These are phyloP conservation scores for Rhopalosiphum nymphaeae DNA, from an alignment of 2,888 invertebrate genomes.

Conservation along the genomic window DNA sequence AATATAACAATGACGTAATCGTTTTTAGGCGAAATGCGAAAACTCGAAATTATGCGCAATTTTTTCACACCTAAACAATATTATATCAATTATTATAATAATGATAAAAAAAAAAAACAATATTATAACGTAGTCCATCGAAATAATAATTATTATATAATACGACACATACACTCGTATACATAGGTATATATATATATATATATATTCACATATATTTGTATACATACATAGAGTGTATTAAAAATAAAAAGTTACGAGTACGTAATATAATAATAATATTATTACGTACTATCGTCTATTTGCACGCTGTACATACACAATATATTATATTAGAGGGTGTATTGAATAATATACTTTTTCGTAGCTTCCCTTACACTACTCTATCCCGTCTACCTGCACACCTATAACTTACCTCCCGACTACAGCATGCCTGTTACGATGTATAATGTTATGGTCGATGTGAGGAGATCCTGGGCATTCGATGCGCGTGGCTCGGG, in stretches of 20 bases:
- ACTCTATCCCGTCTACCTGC: no score
- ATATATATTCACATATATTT: neutral
- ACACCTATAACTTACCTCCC: neutral
- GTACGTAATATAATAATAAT: neutral
- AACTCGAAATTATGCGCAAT: neutral
- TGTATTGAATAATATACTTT: neutral
- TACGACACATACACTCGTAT: neutral
- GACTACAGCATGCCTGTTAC: neutral
- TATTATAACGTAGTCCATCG: neutral
- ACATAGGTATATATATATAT: neutral
- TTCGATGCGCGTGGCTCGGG: neutral
- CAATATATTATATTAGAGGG: neutral
- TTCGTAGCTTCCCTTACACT: neutral
- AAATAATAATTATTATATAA: neutral
- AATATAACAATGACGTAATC: neutral
- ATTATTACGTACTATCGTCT: neutral
- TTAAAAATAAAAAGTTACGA: neutral
- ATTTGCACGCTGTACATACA: conserved; percentile 32
- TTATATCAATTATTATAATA: neutral
- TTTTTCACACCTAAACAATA: neutral
- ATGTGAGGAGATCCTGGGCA: neutral
- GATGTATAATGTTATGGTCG: neutral
- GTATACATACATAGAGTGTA: neutral
- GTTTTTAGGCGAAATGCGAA: neutral
- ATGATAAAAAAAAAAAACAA: neutral